Base-by-base conservation (phyloP, 2,113 vertebrate species). In the Poeciliopsis occidentalis region DNA sequence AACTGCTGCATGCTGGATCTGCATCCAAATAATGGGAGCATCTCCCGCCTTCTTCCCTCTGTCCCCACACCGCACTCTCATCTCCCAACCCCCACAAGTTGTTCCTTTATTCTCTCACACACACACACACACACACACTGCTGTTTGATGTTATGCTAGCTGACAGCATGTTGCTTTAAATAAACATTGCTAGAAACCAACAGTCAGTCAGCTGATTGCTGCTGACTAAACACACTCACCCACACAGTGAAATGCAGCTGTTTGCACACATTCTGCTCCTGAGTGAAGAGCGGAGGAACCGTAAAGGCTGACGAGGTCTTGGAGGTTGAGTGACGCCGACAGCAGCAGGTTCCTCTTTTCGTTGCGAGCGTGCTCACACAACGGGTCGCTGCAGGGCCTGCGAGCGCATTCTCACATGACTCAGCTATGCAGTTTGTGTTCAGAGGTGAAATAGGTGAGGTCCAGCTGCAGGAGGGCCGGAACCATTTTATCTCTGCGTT, bases 141-240 rank as follows among this genome's bases (percentile, higher is more conserved):
- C 64, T 60, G 3, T 80, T 60, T 91, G 91, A 92, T 81, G 82
- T 90, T 88, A 90, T 91, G 51, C 71, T 62, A 0, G 67, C 64
- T 90, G 91, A 92, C 91, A 91, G 89, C 75, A 78, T 81, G 88
- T 85, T 77, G 88, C 91, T 89, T 91, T 89, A 92, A 91, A 92
- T 91, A 92, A 91, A 90, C 82, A 85, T 84, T 10, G 62, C 85
- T 81, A 54, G 83, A 60, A 80, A 84, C 86, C 81, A 83, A 76
- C 67, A 72, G 79, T 1, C 70, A 65, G 76, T 34, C 81, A n/a
- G 71, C 71, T 71, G 63, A 57, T 3, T 80, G 64, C 71, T 60
- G 76, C 76, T 68, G 70, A 68, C 71, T 34, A 64, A 63, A 63
- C 5, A 47, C 66, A 39, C 7, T 2, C 44, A 64, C 44, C 30